A percentile compares a stretch with the other conserved stretches of the same genome.
phyloP scores from a whole-genome alignment of 2,797 vertebrate species.

The Myripristis murdjan region DNA sequence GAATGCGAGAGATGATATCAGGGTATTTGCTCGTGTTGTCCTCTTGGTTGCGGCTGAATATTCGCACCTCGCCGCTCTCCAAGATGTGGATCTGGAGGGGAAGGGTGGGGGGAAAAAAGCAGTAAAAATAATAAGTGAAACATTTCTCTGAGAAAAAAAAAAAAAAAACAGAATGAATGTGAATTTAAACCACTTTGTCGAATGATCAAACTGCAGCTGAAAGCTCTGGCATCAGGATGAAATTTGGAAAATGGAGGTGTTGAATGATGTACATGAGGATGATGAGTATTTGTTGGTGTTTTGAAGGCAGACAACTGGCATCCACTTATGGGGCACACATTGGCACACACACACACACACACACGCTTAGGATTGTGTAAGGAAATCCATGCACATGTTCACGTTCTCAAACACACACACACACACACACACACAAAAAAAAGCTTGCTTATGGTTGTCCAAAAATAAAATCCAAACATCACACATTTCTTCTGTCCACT shows the following conservation, averaged over 20 bases:
- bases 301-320: not conserved
- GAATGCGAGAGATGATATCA: constrained; percentile 90
- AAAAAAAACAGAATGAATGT: too few relatives aligned
- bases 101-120: too few relatives aligned
- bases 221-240: too few relatives aligned
- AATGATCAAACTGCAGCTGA: too few relatives aligned
- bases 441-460: constrained; percentile 10
- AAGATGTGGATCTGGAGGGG: constrained; percentile 90
- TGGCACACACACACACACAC: constrained; percentile 5
- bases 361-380: constrained; percentile 24
- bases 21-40: constrained; percentile 95
- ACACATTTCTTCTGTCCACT: not conserved
- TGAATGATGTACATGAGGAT: constrained; percentile 5
- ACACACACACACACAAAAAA: not conserved
- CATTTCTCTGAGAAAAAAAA: too few relatives aligned
- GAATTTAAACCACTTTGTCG: too few relatives aligned
- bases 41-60: constrained; percentile 95
- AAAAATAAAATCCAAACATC: constrained; percentile 13
- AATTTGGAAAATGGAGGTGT: not conserved
- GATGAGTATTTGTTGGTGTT: not conserved
- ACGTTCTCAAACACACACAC: constrained; percentile 17
- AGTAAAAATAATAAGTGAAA: too few relatives aligned
- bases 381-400: too few relatives aligned
- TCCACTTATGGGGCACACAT: not conserved
- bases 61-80: constrained; percentile 88